Conservation (phyloP, 2,113 vertebrate genomes). For the Amphiprion percula region DNA sequence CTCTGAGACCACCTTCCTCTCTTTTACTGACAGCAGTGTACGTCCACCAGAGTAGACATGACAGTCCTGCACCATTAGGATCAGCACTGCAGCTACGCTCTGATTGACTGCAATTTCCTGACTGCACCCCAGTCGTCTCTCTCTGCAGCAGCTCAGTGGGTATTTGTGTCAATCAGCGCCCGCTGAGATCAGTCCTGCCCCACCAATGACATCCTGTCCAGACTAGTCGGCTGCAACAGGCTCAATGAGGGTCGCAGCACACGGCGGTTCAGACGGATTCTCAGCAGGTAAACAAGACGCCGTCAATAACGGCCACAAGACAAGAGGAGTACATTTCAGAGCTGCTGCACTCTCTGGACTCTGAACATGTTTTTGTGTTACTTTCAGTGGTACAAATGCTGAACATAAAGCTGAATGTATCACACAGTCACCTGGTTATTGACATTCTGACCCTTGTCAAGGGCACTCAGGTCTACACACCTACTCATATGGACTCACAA, state of each 20-base stretch:
- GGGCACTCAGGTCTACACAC: too few species aligned
- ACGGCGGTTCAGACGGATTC: constrained; percentile 13
- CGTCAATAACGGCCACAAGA: background rate
- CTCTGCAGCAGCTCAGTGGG: constrained; percentile 19
- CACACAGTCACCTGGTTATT: too few species aligned
- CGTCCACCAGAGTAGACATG: background rate
- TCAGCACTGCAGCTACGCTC: constrained; percentile 25
- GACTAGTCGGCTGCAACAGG: constrained; percentile 1
- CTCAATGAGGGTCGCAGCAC: background rate
- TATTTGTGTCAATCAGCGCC: constrained; percentile 49
- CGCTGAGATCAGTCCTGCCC: background rate
- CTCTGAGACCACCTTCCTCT: constrained; percentile 8
- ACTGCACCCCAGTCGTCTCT: background rate
- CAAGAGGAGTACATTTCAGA: background rate
- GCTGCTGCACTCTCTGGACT: background rate
- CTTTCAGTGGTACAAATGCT: too few species aligned
- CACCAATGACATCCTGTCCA: constrained; percentile 1
- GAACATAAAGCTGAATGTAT: too few species aligned
- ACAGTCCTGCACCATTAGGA: constrained; percentile 19
- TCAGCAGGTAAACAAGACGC: constrained; percentile 23
- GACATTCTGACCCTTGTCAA: too few species aligned
- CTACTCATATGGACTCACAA: too few species aligned
- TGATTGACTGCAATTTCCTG: constrained; percentile 44
- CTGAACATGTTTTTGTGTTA: too few species aligned
- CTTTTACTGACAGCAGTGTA: constrained; percentile 10